Conservation (phyloP, 1,140 invertebrate species). For the Procambarus clarkii region DNA sequence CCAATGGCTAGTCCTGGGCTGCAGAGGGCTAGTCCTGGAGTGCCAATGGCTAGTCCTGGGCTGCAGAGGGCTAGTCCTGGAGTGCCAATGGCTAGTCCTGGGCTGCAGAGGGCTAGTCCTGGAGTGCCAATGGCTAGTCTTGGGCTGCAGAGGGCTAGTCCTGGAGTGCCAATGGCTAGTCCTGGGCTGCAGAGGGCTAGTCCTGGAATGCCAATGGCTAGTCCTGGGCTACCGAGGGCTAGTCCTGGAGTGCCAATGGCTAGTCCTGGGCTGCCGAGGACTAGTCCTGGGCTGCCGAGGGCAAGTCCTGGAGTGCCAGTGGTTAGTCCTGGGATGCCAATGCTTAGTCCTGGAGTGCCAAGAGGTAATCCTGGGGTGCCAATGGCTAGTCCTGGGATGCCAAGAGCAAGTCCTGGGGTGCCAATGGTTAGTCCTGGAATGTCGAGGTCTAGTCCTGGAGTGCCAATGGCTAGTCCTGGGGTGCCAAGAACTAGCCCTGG, state of each 20-base stretch:
- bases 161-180: neutral
- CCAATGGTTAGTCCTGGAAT: conserved; percentile 17
- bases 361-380: neutral
- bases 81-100: neutral
- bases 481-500: conserved; percentile 43
- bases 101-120: neutral
- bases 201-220: neutral
- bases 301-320: neutral
- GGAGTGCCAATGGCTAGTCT: neutral
- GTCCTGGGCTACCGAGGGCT: neutral
- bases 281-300: neutral
- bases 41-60: neutral
- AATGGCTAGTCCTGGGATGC: neutral
- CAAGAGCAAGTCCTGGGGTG: conserved; percentile 16
- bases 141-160: neutral
- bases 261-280: neutral
- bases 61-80: conserved; percentile 6
- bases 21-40: conserved; percentile 29
- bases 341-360: neutral
- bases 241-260: neutral
- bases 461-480: conserved; percentile 41
- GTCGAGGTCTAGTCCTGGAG: neutral
- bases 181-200: conserved; percentile 2
- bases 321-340: neutral
- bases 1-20: conserved; percentile 15